These are phyloP conservation scores for Vipera ursinii DNA, from an alignment of 2,797 vertebrate species.

Conservation along the genomic window DNA sequence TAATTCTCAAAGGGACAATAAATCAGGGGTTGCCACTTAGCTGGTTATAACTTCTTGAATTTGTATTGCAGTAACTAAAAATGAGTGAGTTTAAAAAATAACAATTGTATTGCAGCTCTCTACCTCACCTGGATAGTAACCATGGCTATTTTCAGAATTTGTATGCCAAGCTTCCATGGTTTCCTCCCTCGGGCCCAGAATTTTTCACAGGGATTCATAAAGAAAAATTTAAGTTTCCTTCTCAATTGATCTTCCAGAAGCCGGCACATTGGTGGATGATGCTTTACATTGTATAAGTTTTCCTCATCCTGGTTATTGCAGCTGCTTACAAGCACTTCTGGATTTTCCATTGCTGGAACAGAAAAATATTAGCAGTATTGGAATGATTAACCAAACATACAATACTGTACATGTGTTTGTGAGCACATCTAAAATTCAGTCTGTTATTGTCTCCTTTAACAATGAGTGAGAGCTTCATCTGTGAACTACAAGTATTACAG, in stretches of 20 bases:
- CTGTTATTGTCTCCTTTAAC: background rate
- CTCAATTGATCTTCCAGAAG: slow-evolving; percentile 84
- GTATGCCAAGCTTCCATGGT: slow-evolving; percentile 91
- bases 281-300: slow-evolving; percentile 47
- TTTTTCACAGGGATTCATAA: slow-evolving; percentile 97
- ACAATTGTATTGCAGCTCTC: background rate
- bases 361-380: background rate
- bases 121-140: slow-evolving; percentile 86
- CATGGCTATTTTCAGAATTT: slow-evolving; percentile 90
- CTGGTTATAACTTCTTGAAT: background rate
- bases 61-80: background rate
- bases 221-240: slow-evolving; percentile 91
- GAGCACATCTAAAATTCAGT: background rate
- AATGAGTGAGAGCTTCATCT: background rate
- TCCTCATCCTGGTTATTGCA: slow-evolving; percentile 50
- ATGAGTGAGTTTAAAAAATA: background rate
- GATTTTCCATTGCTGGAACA: slow-evolving; percentile 70
- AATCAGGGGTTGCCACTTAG: background rate
- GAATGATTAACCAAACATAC: background rate
- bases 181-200: slow-evolving; percentile 89
- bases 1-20: background rate
- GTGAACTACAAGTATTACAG: background rate
- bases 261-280: slow-evolving; percentile 47
- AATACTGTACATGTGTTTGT: background rate
- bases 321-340: slow-evolving; percentile 57